phyloP scores from a whole-genome alignment of 2,888 invertebrate species.

The Pedicia rivosa region DNA sequence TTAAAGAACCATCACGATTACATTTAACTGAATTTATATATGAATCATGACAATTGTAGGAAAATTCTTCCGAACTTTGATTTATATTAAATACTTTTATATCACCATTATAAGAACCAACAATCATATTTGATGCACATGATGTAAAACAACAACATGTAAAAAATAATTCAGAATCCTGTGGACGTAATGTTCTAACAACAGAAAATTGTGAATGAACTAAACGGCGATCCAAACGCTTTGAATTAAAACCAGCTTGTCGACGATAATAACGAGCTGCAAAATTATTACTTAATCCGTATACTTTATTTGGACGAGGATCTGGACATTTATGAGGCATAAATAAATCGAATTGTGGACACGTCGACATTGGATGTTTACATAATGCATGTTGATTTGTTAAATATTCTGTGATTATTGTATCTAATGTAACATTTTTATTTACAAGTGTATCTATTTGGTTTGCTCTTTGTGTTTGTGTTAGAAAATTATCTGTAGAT shows the following conservation, averaged over 20 bases:
- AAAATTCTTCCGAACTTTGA: constrained; percentile 64
- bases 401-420: constrained; percentile 91
- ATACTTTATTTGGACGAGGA: constrained; percentile 40
- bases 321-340: constrained; percentile 95
- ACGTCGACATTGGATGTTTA: constrained; percentile 93
- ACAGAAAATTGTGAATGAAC: constrained; percentile 73
- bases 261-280: constrained; percentile 42
- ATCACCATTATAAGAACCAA: constrained; percentile 85
- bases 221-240: constrained; percentile 59
- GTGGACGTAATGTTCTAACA: constrained; percentile 50
- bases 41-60: constrained; percentile 69
- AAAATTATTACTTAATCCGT: constrained; percentile 46
- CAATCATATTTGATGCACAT: constrained; percentile 49
- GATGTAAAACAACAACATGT: constrained; percentile 48
- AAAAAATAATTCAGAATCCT: constrained; percentile 57
- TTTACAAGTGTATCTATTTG: constrained; percentile 20
- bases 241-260: constrained; percentile 37
- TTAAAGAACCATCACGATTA: constrained; percentile 54
- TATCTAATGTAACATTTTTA: constrained; percentile 61
- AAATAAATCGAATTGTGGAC: constrained; percentile 90
- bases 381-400: constrained; percentile 97
- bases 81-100: constrained; percentile 75
- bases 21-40: constrained; percentile 69
- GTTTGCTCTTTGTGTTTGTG: constrained; percentile 12
- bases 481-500: constrained; percentile 30